Percentiles rank a stretch among this genome's conserved stretches.
Evolutionary conservation across 2,888 invertebrate genomes (phyloP).

Genomic region (Eupithecia pulchellata): DNA sequence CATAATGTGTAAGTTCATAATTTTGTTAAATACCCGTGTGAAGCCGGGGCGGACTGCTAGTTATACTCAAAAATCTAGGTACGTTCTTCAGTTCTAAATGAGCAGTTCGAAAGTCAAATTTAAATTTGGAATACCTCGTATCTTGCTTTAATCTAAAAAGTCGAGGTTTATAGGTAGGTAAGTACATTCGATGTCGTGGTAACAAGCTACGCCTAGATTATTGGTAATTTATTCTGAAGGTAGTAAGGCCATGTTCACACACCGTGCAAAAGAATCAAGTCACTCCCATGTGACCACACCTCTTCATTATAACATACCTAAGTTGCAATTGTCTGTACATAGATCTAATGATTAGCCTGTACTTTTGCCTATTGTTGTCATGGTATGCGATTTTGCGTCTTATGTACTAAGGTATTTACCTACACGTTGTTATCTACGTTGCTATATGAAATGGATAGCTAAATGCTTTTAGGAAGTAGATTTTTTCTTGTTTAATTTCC

Average conservation of each 20-base stretch:
- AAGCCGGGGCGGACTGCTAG: no score
- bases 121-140: no score
- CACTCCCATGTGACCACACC: slow-evolving; percentile 75
- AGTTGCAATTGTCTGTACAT: slow-evolving; percentile 53
- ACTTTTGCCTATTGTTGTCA: slow-evolving; percentile 28
- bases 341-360: slow-evolving; percentile 50
- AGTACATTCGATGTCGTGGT: no score
- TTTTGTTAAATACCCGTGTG: no score
- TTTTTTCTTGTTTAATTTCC: not conserved
- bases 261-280: slow-evolving; percentile 64
- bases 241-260: slow-evolving; percentile 56
- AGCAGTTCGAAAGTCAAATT: no score
- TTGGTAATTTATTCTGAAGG: slow-evolving; percentile 17
- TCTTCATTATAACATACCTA: slow-evolving; percentile 57
- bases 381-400: slow-evolving; percentile 21
- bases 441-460: not conserved
- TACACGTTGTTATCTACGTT: not conserved
- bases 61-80: no score
- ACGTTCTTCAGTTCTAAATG: no score
- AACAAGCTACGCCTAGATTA: not conserved
- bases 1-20: no score
- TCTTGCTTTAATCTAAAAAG: no score
- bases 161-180: no score
- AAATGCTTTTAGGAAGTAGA: not conserved
- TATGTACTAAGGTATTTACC: slow-evolving; percentile 4